A percentile compares a stretch with the other conserved stretches of the same genome.
Evolutionary conservation across 1,140 invertebrate species (phyloP).

Genomic region (Euwallacea fornicatus): DNA sequence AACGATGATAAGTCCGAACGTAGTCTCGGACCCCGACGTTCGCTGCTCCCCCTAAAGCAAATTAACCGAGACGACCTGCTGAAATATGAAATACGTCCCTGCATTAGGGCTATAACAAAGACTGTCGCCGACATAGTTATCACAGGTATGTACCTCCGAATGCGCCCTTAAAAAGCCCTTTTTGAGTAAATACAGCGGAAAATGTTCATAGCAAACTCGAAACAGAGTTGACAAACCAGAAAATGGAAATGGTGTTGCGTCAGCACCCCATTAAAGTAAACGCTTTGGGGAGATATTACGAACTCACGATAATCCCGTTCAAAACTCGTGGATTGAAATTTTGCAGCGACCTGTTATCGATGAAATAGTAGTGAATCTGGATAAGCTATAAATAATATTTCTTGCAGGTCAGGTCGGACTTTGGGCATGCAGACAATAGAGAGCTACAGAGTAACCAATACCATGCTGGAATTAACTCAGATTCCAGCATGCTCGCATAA

Average conservation of each 20-base stretch:
- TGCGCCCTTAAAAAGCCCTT: constrained; percentile 13
- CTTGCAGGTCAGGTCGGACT: too few species aligned
- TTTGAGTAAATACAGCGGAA: constrained; percentile 18
- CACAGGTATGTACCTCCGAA: background rate
- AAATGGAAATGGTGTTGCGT: constrained; percentile 19
- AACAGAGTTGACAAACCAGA: constrained; percentile 20
- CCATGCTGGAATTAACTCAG: too few species aligned
- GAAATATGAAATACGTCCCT: background rate
- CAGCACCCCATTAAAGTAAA: constrained; percentile 9
- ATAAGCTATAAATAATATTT: too few species aligned
- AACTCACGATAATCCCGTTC: background rate
- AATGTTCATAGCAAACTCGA: constrained; percentile 17
- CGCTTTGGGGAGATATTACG: background rate
- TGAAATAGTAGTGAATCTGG: too few species aligned
- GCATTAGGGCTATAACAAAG: background rate
- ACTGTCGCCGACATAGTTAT: background rate
- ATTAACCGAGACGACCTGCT: too few species aligned
- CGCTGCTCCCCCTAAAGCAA: too few species aligned
- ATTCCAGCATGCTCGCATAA: too few species aligned
- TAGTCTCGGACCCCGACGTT: too few species aligned
- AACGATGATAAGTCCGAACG: too few species aligned
- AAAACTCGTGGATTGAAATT: background rate
- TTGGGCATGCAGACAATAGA: too few species aligned
- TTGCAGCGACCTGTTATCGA: too few species aligned
- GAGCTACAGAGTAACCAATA: too few species aligned